phyloP scores from a whole-genome alignment of 2,797 vertebrate species.

The Dipus sagitta region DNA sequence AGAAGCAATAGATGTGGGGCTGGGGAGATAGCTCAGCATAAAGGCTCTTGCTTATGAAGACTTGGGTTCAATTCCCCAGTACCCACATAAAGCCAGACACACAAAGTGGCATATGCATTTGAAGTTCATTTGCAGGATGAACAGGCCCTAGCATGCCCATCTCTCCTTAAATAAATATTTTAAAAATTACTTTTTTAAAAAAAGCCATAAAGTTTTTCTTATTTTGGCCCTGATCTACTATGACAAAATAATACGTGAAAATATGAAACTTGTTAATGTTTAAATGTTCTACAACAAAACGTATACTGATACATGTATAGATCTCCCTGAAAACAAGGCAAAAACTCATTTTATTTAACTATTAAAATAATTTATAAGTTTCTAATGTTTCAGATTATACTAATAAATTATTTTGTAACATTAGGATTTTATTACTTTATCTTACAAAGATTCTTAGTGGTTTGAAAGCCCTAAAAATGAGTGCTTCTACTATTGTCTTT shows the following conservation, averaged over 20 bases:
- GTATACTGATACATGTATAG: not conserved
- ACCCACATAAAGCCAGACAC: too few relatives aligned
- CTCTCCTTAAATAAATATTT: too few relatives aligned
- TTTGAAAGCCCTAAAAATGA: conserved; percentile 78
- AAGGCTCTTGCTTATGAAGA: too few relatives aligned
- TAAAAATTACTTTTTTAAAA: not conserved
- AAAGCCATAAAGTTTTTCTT: conserved; percentile 27
- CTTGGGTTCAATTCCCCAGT: too few relatives aligned
- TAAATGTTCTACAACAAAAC: conserved; percentile 30
- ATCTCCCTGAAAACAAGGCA: not conserved
- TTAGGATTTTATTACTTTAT: conserved; percentile 61
- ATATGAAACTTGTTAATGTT: conserved; percentile 49
- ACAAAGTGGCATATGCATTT: too few relatives aligned
- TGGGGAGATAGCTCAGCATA: too few relatives aligned
- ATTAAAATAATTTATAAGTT: conserved; percentile 53
- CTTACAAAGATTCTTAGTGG: conserved; percentile 63
- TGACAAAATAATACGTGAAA: conserved; percentile 64
- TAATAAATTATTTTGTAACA: conserved; percentile 74
- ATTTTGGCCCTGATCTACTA: conserved; percentile 9
- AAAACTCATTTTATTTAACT: conserved; percentile 48
- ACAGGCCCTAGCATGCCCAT: too few relatives aligned
- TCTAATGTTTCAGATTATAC: conserved; percentile 54
- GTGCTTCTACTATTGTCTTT: conserved; percentile 74
- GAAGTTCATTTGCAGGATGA: too few relatives aligned
- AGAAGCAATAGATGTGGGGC: conserved; percentile 22